Evolutionary conservation across 2,888 invertebrate species (phyloP).

Genomic region (Pterostichus niger): DNA sequence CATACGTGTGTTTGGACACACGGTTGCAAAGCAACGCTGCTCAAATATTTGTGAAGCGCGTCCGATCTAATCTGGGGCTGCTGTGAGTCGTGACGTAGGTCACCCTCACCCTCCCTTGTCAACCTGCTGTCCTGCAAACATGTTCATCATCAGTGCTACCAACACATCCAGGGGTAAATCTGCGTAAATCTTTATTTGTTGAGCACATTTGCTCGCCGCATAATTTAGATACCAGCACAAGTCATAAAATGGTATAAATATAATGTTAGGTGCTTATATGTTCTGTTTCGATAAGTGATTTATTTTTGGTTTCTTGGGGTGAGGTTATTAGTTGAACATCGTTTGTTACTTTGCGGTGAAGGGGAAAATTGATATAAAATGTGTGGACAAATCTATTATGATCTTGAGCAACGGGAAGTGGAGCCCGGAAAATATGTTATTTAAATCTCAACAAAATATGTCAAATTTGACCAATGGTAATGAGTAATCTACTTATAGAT

Average conservation of each 20-base stretch:
- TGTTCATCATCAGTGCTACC: slow-evolving; percentile 22
- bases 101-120: not conserved
- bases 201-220: not conserved
- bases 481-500: too few species aligned
- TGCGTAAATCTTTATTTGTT: slow-evolving; percentile 25
- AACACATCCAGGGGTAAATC: not conserved
- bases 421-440: too few species aligned
- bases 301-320: too few species aligned
- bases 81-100: slow-evolving; percentile 5
- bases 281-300: too few species aligned
- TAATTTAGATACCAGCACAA: not conserved
- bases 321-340: too few species aligned
- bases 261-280: not conserved
- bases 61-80: slow-evolving; percentile 33
- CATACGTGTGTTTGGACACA: slow-evolving; percentile 29
- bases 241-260: not conserved
- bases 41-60: slow-evolving; percentile 43
- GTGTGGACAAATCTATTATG: too few species aligned
- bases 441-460: too few species aligned
- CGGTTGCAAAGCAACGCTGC: slow-evolving; percentile 33
- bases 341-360: too few species aligned
- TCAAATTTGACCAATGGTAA: too few species aligned
- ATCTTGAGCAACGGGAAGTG: too few species aligned
- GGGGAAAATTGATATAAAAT: too few species aligned
- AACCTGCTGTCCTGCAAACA: slow-evolving; percentile 1